Evolutionary conservation across 1,140 invertebrate genomes (phyloP).

Genomic region (Drosophila pruinosa): DNA sequence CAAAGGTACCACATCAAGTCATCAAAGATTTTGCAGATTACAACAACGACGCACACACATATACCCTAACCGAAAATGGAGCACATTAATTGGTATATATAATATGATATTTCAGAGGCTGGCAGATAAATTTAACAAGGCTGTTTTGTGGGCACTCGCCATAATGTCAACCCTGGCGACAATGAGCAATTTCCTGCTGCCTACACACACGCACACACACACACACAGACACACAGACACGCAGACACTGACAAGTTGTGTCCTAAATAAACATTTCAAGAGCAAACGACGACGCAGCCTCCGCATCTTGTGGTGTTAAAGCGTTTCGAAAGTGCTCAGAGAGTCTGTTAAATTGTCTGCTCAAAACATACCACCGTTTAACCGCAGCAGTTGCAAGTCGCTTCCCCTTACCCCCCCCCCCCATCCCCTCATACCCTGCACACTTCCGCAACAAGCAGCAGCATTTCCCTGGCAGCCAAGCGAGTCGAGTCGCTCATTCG

Average conservation of each 20-base stretch:
- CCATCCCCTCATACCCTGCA: background rate
- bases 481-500: conserved; percentile 77
- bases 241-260: conserved; percentile 65
- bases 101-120: conserved; percentile 41
- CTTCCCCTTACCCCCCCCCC: background rate
- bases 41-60: background rate
- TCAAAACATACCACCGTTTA: conserved; percentile 74
- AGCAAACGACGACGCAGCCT: conserved; percentile 37
- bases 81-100: conserved; percentile 68
- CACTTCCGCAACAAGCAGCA: conserved; percentile 48
- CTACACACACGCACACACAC: conserved; percentile 33
- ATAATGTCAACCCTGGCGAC: conserved; percentile 41
- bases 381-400: conserved; percentile 44
- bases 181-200: conserved; percentile 79
- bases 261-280: conserved; percentile 82
- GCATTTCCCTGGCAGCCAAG: conserved; percentile 44
- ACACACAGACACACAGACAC: conserved; percentile 2
- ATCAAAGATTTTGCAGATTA: conserved; percentile 71
- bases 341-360: conserved; percentile 70
- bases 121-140: conserved; percentile 47
- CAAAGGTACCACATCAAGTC: conserved; percentile 33
- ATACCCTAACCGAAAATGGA: conserved; percentile 31
- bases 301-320: conserved; percentile 41
- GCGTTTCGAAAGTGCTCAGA: conserved; percentile 72
- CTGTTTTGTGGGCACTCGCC: conserved; percentile 18